Evolutionary conservation across 1,140 invertebrate genomes (phyloP), one percentile per base, ranked within the genome.

Genomic region (Lepidurus packardi): DNA sequence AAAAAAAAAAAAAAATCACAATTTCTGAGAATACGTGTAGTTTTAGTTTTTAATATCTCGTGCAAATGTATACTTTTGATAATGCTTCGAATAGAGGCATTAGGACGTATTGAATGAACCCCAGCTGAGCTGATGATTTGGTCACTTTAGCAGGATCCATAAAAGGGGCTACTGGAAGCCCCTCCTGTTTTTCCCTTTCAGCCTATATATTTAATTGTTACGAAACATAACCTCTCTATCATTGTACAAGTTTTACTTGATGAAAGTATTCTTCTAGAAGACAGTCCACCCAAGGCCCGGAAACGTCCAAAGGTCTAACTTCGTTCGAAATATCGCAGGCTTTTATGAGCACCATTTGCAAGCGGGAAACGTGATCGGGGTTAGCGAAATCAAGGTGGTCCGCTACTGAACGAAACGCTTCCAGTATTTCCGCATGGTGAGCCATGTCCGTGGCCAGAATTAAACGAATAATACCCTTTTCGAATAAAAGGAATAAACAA

Each of bases 301-400:
- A 86, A 0, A 86, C 85, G 76, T 85, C 84, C 82, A 85, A 84
- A 7, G 86, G 86, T 3, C 86, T 82, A 6, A 85, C 85, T 79
- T 87, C 86, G 75, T 87, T 87, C 5, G 85, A 86, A 16, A 87
- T 87, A 81, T 87, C 86, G 80, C 85, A 86, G 74, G 84, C 84
- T 79, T 87, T 87, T 75, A 87, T 86, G 21, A 87, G 80, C 41
- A 86, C 85, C 83, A 86, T 86, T 79, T 86, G 86, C 41, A 86
- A 76, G 84, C 83, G 83, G 77, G 84, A 83, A 41, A 84, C 73
- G 78, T 84, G 81, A 8, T 85, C 84, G 75, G 80, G 77, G 34
- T 75, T 79, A 8, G 16, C 75, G 43, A 78, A 81, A 47, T 82
- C 81, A 65, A 82, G 82, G 11, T 53, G 79, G 1, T 82, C 82